These are phyloP conservation scores for Gambelia wislizenii DNA, from an alignment of 2,797 vertebrate genomes.

Conservation along the genomic window DNA sequence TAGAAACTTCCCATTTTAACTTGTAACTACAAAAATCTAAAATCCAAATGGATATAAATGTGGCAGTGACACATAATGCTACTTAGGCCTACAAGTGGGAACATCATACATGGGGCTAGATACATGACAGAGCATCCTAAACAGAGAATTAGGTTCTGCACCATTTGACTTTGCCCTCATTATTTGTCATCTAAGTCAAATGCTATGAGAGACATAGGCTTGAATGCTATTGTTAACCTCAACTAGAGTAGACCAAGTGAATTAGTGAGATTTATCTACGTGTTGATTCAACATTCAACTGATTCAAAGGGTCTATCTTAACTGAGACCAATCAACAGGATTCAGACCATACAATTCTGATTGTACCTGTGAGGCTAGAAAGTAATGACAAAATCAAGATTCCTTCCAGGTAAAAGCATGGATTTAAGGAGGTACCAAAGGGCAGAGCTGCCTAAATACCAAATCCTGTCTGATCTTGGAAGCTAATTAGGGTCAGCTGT, in stretches of 20 bases:
- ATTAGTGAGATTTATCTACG: no score
- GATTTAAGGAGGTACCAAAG: not conserved
- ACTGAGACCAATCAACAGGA: no score
- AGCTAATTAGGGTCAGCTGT: no score
- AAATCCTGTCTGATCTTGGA: not conserved
- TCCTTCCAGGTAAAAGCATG: not conserved
- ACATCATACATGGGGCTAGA: not conserved
- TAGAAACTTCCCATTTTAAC: not conserved
- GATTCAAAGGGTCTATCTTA: no score
- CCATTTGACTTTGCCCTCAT: not conserved
- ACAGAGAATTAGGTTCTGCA: not conserved
- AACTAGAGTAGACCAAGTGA: no score
- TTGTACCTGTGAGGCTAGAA: not conserved
- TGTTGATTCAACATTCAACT: no score
- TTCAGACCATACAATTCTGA: no score
- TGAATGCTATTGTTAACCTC: no score
- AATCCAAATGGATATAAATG: slow-evolving; percentile 9
- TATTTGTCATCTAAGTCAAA: not conserved
- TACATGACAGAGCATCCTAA: not conserved
- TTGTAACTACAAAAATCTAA: slow-evolving; percentile 2
- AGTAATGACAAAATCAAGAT: not conserved
- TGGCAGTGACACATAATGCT: slow-evolving; percentile 20
- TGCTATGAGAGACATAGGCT: not conserved
- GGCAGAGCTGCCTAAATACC: not conserved
- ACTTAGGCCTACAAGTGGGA: not conserved